Base-by-base conservation (phyloP, 2,113 vertebrate species). In the Mirza zaza region DNA sequence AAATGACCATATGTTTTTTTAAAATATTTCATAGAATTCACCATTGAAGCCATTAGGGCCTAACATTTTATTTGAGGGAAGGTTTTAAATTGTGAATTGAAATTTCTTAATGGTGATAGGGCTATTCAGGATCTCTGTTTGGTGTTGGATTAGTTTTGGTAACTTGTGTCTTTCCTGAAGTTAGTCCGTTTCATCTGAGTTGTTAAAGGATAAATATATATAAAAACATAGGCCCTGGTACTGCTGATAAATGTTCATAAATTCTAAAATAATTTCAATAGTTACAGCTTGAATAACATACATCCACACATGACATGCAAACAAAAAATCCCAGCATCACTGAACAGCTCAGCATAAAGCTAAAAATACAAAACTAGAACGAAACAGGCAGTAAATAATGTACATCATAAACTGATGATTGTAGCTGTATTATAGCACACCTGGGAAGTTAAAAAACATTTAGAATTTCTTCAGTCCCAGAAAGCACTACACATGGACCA, bases 191-290 rank as follows among this genome's bases (percentile, higher is more conserved):
- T 55, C 11, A n/a, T 39, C 17, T 71, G 36, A 81, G 14, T 57
- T 70, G 23, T 85, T 61, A 77, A 48, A 71, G 67, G 42, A 68
- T 90, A 94, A 34, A 92, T 88, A 84, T 55, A 42, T 50, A 84
- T 61, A 86, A 11, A 94, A 73, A 91, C 82, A 75, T 71, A 75
- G 83, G 65, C 59, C 82, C 79, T 86, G 80, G 63, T 93, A 92
- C 76, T 68, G 70, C 32, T 86, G 87, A 91, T 59, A 96, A 84
- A 91, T 87, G 91, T 77, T 87, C 63, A 90, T 81, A 95, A 97
- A 90, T 73, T 94, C 59, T 83, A 95, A 92, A 97, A 95, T 96
- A 79, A 92, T 95, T 97, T 96, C 65, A 94, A 94, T 10, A 89
- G 89, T 91, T 82, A 96, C 20, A 90, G 68, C 27, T 55, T 87